Evolutionary conservation across 1,140 invertebrate species (phyloP), one percentile per base, ranked within the genome.

Genomic region (Trichonephila clavipes): DNA sequence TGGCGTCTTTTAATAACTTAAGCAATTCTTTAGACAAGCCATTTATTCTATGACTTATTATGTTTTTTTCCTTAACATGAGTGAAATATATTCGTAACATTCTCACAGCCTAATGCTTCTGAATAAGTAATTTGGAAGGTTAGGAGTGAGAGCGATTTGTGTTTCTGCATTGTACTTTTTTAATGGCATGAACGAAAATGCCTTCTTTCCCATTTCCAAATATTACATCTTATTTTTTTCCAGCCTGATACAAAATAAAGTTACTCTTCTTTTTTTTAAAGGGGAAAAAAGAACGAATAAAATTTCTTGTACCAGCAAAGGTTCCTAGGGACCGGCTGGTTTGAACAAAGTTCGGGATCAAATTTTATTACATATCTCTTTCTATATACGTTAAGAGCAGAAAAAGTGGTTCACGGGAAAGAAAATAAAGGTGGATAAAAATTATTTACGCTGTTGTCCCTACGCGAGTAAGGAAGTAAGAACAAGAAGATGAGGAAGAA

Each of bases 401-500:
- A 59, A 86, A 72, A 90, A 59, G 66, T 61, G 44, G 59, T 86
- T 51, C 44, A 64, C 28, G 59, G n/a, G 5, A 34, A 69, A 21
- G 59, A 61, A 86, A 58, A 92, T 44, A 82, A 8, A 58, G 19
- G n/a, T 7, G n/a, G 28, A 24, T n/a, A 72, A 92, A 91, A 91
- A 83, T 91, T 91, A 92, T 82, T 92, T 92, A 86, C 81, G 82
- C 62, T 62, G 28, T 21, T n/a, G 34, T 64, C 51, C 88, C 89
- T 34, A 58, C 72, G 40, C 24, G 40, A 77, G 21, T 51, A 34
- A 18, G 69, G 34, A 77, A 16, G 28, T 16, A 77, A 77, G 24
- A 77, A 77, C 28, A 40, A 62, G 28, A 16, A 14, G 24, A 28
- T 28, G 28, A 72, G 28, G 66, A 7, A 40, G 69, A 72, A 24